Conservation (phyloP, 2,888 invertebrate genomes). For the Sepioteuthis lessoniana region DNA sequence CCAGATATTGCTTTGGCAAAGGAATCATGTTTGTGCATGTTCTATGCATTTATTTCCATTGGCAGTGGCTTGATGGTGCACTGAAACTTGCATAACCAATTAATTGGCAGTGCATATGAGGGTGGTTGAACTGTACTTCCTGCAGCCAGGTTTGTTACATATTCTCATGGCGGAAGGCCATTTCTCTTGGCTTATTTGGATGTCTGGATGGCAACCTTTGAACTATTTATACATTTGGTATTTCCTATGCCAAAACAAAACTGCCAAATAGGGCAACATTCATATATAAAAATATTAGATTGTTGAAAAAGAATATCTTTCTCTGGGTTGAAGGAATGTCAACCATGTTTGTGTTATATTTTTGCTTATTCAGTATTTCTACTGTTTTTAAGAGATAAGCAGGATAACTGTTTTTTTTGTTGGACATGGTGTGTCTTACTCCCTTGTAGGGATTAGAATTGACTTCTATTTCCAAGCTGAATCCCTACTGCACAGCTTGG, state of each 20-base stretch:
- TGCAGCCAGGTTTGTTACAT: background rate
- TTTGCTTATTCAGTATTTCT: background rate
- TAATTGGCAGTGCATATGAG: background rate
- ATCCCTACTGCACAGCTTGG: too few relatives aligned
- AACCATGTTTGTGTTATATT: background rate
- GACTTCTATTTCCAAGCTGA: too few relatives aligned
- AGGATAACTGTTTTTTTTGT: too few relatives aligned
- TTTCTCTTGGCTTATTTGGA: background rate
- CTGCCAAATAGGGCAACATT: background rate
- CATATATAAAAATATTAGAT: background rate
- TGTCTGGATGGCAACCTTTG: slow-evolving; percentile 17
- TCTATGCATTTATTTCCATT: background rate
- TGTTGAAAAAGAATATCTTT: background rate
- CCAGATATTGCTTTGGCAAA: background rate
- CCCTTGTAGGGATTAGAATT: too few relatives aligned
- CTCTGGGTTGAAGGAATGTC: background rate
- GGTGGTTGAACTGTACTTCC: background rate
- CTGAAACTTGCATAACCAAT: background rate
- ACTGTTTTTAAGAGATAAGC: too few relatives aligned
- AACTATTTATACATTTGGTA: background rate
- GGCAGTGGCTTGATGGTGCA: background rate
- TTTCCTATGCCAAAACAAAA: background rate
- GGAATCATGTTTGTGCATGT: slow-evolving; percentile 9
- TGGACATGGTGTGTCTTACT: too few relatives aligned
- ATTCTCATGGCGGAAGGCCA: background rate